Conservation (phyloP, 2,113 vertebrate species). For the Varanus salvator region DNA sequence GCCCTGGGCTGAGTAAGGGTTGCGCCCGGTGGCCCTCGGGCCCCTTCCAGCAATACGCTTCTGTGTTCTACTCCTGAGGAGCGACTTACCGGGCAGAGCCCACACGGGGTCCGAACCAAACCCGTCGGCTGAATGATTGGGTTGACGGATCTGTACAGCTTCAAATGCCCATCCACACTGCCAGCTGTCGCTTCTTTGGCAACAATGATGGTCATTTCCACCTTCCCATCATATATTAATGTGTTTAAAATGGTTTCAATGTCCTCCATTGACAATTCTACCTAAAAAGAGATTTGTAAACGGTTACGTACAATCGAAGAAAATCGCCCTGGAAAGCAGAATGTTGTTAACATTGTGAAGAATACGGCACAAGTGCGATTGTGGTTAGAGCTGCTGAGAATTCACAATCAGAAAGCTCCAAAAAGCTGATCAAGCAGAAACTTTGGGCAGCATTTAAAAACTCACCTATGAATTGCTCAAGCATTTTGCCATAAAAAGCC, state of each 20-base stretch:
- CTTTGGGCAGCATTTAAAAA: background rate
- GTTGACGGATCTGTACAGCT: constrained; percentile 91
- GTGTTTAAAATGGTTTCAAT: constrained; percentile 99
- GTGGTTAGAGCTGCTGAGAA: background rate
- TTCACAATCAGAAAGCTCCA: background rate
- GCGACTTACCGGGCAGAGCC: constrained; percentile 91
- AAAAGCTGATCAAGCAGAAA: background rate
- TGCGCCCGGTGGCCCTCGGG: too few species aligned
- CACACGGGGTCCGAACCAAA: constrained; percentile 91
- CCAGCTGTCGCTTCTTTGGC: constrained; percentile 96
- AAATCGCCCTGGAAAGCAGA: background rate
- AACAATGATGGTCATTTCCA: constrained; percentile 96
- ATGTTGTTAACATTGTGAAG: background rate
- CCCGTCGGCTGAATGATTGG: constrained; percentile 90
- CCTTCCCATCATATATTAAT: constrained; percentile 96
- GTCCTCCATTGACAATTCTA: constrained; percentile 98
- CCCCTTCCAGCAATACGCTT: too few species aligned
- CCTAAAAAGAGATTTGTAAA: constrained; percentile 75
- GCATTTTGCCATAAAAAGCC: background rate
- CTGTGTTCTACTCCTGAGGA: background rate
- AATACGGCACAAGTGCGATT: background rate
- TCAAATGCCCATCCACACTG: constrained; percentile 95
- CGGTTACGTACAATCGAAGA: background rate
- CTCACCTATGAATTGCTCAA: background rate
- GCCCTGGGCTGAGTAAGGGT: too few species aligned